phyloP scores from a whole-genome alignment of 2,888 invertebrate species.

The Andrena minutula region DNA sequence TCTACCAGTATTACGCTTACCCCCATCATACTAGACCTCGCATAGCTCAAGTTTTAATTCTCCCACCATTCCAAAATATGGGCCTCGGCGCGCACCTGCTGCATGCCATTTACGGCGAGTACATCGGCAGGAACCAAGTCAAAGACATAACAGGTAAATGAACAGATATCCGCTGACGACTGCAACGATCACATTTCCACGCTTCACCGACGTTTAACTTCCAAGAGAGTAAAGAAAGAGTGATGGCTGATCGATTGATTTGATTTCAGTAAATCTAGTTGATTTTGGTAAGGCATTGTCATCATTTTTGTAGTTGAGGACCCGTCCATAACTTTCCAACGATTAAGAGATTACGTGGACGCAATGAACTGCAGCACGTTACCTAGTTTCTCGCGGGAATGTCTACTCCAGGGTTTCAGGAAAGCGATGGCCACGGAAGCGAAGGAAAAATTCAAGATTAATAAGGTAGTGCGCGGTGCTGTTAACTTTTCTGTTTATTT shows the following conservation, averaged over 20 bases:
- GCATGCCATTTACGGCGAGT: conserved; percentile 87
- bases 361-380: conserved; percentile 90
- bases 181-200: neutral
- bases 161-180: conserved; percentile 7
- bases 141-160: conserved; percentile 90
- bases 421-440: conserved; percentile 92
- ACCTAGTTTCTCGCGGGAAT: conserved; percentile 88
- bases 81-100: conserved; percentile 94
- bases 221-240: neutral
- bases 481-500: neutral
- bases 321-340: conserved; percentile 95
- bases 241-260: conserved; percentile 48
- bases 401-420: conserved; percentile 90
- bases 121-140: conserved; percentile 86
- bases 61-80: conserved; percentile 95
- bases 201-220: neutral
- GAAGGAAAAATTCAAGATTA: conserved; percentile 89
- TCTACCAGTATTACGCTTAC: conserved; percentile 98
- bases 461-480: conserved; percentile 84
- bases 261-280: conserved; percentile 55
- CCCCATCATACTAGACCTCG: conserved; percentile 94
- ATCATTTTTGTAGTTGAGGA: conserved; percentile 92
- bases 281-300: conserved; percentile 57
- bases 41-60: conserved; percentile 95
- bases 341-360: conserved; percentile 96